A percentile compares a stretch with the other conserved stretches of the same genome.
Conservation (phyloP, 2,113 vertebrate genomes). For the Neomonachus schauinslandi region DNA sequence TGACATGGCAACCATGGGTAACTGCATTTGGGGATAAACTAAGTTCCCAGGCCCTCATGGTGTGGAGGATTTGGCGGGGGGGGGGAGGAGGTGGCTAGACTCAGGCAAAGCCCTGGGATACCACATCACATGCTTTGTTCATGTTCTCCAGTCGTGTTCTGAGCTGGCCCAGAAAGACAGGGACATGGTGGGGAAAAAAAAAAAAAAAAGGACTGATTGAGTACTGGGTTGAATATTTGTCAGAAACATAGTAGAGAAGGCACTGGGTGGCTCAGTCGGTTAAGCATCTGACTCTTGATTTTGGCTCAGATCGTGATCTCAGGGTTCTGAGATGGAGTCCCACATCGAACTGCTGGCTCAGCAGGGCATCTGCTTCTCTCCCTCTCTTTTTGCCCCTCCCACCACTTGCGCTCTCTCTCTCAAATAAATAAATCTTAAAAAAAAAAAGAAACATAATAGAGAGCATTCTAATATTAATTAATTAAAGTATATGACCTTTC, state of each 20-base stretch:
- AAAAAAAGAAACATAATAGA: neutral
- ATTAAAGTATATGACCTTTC: neutral
- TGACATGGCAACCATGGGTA: neutral
- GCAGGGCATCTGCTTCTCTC: neutral
- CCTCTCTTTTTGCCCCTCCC: neutral
- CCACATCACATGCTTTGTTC: neutral
- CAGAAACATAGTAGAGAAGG: neutral
- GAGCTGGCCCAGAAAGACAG: neutral
- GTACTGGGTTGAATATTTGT: neutral
- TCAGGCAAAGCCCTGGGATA: neutral
- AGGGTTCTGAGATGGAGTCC: neutral
- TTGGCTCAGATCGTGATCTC: neutral
- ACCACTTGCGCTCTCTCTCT: neutral
- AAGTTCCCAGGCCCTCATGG: neutral
- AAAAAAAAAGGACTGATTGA: neutral
- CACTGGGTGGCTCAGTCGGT: neutral
- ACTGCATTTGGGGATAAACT: neutral
- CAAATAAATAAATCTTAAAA: neutral
- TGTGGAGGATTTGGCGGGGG: neutral
- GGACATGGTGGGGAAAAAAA: neutral
- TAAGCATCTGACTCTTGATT: neutral
- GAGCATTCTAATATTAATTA: conserved; percentile 1
- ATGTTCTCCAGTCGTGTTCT: neutral
- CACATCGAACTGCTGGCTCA: neutral
- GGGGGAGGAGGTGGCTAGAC: neutral